Evolutionary conservation across 2,797 vertebrate genomes (phyloP), one percentile per base, ranked within the genome.

Genomic region (Scolopax bukidnonensis): DNA sequence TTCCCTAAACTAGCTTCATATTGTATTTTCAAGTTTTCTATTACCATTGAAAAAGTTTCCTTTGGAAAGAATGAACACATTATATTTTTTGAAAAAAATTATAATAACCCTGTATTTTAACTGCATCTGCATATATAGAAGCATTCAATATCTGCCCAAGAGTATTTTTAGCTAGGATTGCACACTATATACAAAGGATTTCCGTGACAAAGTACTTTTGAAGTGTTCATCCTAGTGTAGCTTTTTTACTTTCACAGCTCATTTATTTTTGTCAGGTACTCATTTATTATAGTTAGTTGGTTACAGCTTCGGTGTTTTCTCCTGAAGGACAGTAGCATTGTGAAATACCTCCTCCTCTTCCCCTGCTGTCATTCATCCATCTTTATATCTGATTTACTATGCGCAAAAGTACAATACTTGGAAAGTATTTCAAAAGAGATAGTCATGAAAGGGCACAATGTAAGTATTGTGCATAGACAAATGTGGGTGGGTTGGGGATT

Each of bases 231-330:
- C 32, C 25, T 73, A 79, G 51, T 60, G 91, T 74, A 80, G 79
- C 65, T 81, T 84, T 97, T 96, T 95, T 95, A 91, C 74, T 87
- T 96, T 95, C 92, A 80, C 68, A 87, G 81, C 89, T 97, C 95
- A 93, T 97, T 96, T 96, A 65, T 89, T 81, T 45, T 80, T 87
- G 90, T 94, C 23, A 28, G 77, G 16, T 63, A 80, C 36, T 90
- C 85, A 50, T 95, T 96, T 95, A 87, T 97, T 96, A 91, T 71
- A 95, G 89, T 97, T 97, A 97, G 94, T 95, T 92, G 84, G 4
- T 95, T 97, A 95, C 79, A 95, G 88, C 84, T 97, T 91, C 61
- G 94, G 81, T 16, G 0, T 97, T 97, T 96, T 94, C 69, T 97
- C 84, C 82, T 96, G 84, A 97, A 98, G 96, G 97, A 97, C 96